phyloP scores from a whole-genome alignment of 2,797 vertebrate genomes.

The Telmatherina bonti region DNA sequence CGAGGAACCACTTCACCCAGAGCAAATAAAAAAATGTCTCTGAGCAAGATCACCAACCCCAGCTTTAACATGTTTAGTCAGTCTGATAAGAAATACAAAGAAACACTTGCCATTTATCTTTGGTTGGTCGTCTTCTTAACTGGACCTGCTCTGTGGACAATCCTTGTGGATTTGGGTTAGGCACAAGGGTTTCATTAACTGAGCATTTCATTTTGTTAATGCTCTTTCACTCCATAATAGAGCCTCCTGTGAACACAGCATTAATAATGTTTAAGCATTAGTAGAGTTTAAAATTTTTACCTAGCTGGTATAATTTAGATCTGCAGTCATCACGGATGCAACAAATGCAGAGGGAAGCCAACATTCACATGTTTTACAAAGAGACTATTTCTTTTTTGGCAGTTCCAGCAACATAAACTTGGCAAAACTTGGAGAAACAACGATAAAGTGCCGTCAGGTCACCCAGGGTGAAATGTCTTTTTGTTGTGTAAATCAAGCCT shows the following conservation, averaged over 20 bases:
- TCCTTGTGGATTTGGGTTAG: background rate
- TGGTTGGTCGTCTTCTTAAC: background rate
- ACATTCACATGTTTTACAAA: conserved; percentile 23
- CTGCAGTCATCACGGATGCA: conserved; percentile 13
- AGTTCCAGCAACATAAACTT: conserved; percentile 48
- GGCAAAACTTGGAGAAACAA: conserved; percentile 59
- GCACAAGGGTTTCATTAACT: background rate
- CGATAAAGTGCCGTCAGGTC: conserved; percentile 58
- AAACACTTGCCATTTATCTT: background rate
- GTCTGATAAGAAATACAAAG: background rate
- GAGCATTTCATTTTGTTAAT: background rate
- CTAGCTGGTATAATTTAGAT: conserved; percentile 23
- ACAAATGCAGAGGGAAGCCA: conserved; percentile 1
- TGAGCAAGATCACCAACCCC: too few species aligned
- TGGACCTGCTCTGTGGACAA: background rate
- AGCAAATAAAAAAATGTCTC: too few species aligned
- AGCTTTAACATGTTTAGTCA: too few species aligned
- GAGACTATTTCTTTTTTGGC: conserved; percentile 46
- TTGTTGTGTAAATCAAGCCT: conserved; percentile 72
- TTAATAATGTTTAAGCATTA: conserved; percentile 2
- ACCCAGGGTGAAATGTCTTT: conserved; percentile 61
- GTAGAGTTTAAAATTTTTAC: conserved; percentile 17
- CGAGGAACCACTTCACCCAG: too few species aligned
- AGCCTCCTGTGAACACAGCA: background rate
- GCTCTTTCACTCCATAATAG: background rate